Evolutionary conservation across 1,140 invertebrate genomes (phyloP).

Genomic region (Sminthurides bifidus): DNA sequence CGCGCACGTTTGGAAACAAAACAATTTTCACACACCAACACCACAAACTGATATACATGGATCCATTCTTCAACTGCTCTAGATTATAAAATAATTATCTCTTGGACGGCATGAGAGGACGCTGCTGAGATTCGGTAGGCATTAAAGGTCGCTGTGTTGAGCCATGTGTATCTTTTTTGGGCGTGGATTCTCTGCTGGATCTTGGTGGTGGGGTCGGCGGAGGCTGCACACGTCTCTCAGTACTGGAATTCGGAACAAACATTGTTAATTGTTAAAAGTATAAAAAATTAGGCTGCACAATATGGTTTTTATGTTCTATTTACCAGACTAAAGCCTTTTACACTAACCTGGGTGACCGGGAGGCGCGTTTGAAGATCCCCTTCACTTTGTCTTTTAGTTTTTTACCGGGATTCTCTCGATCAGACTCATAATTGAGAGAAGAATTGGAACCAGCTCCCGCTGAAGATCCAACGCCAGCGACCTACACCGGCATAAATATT

Average conservation of each 20-base stretch:
- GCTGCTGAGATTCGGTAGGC: conserved; percentile 20
- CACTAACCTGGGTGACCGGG: conserved; percentile 25
- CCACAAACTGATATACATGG: no score
- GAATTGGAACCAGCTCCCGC: conserved; percentile 62
- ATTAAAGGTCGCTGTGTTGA: conserved; percentile 26
- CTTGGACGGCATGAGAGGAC: conserved; percentile 26
- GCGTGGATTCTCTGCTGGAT: conserved; percentile 25
- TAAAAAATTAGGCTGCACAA: no score
- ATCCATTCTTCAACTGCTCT: no score
- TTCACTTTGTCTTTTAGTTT: conserved; percentile 59
- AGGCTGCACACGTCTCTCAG: conserved; percentile 14
- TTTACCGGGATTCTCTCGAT: conserved; percentile 49
- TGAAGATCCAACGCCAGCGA: conserved; percentile 32
- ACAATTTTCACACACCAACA: no score
- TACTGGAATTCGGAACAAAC: conserved; percentile 10
- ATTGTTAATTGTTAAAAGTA: no score
- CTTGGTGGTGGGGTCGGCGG: conserved; percentile 14
- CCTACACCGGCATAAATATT: conserved; percentile 11
- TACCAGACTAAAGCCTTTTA: no score
- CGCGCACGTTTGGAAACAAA: no score
- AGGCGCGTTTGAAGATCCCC: conserved; percentile 63
- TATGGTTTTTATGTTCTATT: background rate
- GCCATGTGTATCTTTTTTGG: conserved; percentile 16
- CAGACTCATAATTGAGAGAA: conserved; percentile 52
- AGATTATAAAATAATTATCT: no score